phyloP scores from a whole-genome alignment of 2,888 invertebrate species.

The Blastobasis adustella region DNA sequence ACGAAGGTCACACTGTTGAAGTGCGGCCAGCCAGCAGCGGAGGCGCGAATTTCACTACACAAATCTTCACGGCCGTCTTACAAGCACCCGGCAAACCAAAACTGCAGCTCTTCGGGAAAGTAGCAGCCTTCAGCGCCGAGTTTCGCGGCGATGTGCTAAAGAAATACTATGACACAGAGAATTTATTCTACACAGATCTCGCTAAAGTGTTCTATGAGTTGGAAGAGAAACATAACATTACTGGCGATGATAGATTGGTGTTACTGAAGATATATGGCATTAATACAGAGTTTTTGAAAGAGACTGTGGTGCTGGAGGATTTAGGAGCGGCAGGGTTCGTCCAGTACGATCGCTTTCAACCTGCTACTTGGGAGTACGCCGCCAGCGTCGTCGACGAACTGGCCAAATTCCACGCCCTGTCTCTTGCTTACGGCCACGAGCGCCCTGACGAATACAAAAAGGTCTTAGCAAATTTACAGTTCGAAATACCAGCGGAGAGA shows the following conservation, averaged over 20 bases:
- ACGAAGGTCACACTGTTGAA: not conserved
- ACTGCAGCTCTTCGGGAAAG: slow-evolving; percentile 40
- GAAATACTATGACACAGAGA: slow-evolving; percentile 33
- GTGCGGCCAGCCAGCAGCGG: slow-evolving; percentile 19
- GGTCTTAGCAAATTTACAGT: slow-evolving; percentile 4
- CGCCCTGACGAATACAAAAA: slow-evolving; percentile 36
- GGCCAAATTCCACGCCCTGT: slow-evolving; percentile 55
- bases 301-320: slow-evolving; percentile 47
- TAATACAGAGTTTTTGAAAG: slow-evolving; percentile 22
- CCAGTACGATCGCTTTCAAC: slow-evolving; percentile 33
- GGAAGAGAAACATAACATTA: slow-evolving; percentile 27
- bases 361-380: slow-evolving; percentile 45
- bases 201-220: slow-evolving; percentile 25
- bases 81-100: slow-evolving; percentile 2
- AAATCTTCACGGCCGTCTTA: slow-evolving; percentile 21
- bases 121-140: slow-evolving; percentile 32
- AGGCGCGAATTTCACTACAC: slow-evolving; percentile 35
- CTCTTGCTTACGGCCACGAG: slow-evolving; percentile 29
- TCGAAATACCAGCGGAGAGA: slow-evolving; percentile 10
- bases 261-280: slow-evolving; percentile 38
- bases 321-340: slow-evolving; percentile 33
- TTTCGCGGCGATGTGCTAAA: slow-evolving; percentile 23
- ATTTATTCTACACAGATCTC: slow-evolving; percentile 33
- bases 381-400: slow-evolving; percentile 31
- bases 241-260: slow-evolving; percentile 25